Conservation (phyloP, 2,797 vertebrate species). For the Pelochelys cantorii region DNA sequence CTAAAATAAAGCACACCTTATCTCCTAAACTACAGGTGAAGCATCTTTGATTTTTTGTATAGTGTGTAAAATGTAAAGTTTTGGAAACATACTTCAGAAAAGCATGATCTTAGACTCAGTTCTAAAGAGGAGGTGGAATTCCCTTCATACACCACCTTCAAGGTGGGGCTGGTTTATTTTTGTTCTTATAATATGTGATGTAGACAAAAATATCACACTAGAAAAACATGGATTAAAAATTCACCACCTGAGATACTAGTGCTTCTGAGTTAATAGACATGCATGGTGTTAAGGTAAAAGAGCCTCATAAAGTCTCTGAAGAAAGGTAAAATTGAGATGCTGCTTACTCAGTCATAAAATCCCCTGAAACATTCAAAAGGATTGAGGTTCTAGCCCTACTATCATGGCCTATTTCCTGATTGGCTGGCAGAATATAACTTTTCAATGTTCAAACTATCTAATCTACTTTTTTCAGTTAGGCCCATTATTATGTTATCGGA, state of each 20-base stretch:
- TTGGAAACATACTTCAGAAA: slow-evolving; percentile 51
- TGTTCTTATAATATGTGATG: not conserved
- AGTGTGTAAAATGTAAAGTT: slow-evolving; percentile 5
- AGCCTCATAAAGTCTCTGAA: slow-evolving; percentile 3
- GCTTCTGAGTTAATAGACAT: not conserved
- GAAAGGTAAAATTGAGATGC: not conserved
- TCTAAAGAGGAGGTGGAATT: not conserved
- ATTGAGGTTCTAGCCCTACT: slow-evolving; percentile 27
- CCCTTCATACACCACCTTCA: not conserved
- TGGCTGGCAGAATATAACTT: not conserved
- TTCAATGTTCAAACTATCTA: slow-evolving; percentile 5
- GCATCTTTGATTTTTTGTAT: slow-evolving; percentile 9
- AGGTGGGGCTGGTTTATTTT: not conserved
- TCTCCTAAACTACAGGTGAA: not conserved
- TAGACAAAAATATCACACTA: not conserved
- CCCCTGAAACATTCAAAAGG: slow-evolving; percentile 18
- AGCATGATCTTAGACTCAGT: slow-evolving; percentile 5
- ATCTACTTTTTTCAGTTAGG: slow-evolving; percentile 12
- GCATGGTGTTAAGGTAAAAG: not conserved
- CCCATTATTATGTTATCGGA: not conserved
- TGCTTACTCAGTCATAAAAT: not conserved
- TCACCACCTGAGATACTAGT: not conserved
- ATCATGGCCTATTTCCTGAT: not conserved
- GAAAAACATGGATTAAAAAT: not conserved
- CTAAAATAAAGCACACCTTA: not conserved